Conservation (phyloP, 2,113 vertebrate species). For the Tachysurus vachellii region DNA sequence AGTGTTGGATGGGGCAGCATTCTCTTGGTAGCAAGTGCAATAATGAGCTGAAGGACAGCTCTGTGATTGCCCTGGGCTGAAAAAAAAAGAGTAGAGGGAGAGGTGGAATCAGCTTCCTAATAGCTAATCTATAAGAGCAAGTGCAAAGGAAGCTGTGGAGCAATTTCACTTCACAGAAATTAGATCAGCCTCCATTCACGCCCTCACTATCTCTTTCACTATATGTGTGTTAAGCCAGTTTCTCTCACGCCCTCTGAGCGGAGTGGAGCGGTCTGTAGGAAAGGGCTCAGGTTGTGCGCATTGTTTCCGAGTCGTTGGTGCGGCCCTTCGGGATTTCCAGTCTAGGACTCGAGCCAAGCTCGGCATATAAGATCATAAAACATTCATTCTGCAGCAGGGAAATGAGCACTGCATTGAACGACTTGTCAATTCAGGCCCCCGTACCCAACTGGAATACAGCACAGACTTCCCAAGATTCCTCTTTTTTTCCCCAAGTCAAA, state of each 20-base stretch:
- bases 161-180: slow-evolving; percentile 68
- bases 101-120: slow-evolving; percentile 74
- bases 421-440: slow-evolving; percentile 7
- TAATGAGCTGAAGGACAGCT: slow-evolving; percentile 69
- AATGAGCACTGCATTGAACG: slow-evolving; percentile 42
- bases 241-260: background rate
- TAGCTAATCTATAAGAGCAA: slow-evolving; percentile 73
- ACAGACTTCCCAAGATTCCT: background rate
- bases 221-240: background rate
- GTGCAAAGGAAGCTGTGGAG: slow-evolving; percentile 68
- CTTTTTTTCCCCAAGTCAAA: too few species aligned
- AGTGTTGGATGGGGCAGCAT: slow-evolving; percentile 67
- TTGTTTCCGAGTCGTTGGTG: slow-evolving; percentile 63
- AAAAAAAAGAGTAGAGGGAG: slow-evolving; percentile 45
- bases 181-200: slow-evolving; percentile 61
- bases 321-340: slow-evolving; percentile 58
- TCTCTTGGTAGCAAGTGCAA: slow-evolving; percentile 64
- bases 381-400: slow-evolving; percentile 52
- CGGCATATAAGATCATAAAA: slow-evolving; percentile 63
- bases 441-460: background rate
- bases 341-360: slow-evolving; percentile 63
- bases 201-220: background rate
- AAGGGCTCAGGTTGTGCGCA: slow-evolving; percentile 30
- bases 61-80: slow-evolving; percentile 66
- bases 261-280: slow-evolving; percentile 15